These are phyloP conservation scores for Limnothrissa miodon DNA, from an alignment of 2,113 vertebrate genomes.

Conservation along the genomic window DNA sequence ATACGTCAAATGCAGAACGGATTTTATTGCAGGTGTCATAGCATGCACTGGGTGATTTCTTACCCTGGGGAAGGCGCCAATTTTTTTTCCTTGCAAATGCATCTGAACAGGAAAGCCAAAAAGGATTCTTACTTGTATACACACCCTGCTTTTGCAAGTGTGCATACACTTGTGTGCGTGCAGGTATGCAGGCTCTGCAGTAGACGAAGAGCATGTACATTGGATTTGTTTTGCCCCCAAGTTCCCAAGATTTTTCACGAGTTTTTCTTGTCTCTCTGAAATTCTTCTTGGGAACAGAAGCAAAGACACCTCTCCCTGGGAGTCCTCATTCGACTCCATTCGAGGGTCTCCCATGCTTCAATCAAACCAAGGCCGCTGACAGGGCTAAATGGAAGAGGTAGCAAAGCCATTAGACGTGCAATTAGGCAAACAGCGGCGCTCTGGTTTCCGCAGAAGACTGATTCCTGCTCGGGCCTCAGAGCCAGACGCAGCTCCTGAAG, in stretches of 20 bases:
- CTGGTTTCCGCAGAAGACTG: not conserved
- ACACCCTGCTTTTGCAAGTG: not conserved
- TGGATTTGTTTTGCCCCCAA: not conserved
- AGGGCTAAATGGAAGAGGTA: not conserved
- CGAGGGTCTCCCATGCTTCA: not conserved
- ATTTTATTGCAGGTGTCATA: conserved; percentile 19
- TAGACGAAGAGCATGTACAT: not conserved
- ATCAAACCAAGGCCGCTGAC: not conserved
- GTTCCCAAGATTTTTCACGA: not conserved
- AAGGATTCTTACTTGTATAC: not conserved
- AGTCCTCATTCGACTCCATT: not conserved
- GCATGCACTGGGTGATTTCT: not conserved
- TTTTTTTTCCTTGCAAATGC: too few relatives aligned
- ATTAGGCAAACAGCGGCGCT: not conserved
- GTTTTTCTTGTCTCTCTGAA: not conserved
- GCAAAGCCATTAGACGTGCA: not conserved
- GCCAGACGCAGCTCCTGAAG: not conserved
- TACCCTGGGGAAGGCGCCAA: not conserved
- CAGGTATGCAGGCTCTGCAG: not conserved
- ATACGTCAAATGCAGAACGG: conserved; percentile 2
- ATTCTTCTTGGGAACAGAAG: not conserved
- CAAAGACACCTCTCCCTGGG: not conserved
- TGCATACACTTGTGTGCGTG: not conserved
- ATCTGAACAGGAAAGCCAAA: not conserved
- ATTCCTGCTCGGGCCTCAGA: not conserved